Conservation (phyloP, 2,113 vertebrate species). For the Myotis lucifugus region DNA sequence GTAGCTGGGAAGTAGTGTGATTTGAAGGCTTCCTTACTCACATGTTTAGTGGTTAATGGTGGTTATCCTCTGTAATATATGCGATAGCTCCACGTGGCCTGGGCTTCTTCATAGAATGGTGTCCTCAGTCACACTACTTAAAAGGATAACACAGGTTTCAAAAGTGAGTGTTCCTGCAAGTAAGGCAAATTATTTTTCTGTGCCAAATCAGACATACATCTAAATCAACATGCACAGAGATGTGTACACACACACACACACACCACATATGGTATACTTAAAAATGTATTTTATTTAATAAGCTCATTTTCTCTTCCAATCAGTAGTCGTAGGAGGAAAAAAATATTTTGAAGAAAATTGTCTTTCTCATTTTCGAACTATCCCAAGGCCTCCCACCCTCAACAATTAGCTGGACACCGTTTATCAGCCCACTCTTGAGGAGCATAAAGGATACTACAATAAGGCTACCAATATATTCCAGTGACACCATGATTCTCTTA, state of each 20-base stretch:
- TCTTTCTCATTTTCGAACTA: not conserved
- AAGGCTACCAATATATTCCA: not conserved
- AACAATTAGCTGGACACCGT: not conserved
- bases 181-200: not conserved
- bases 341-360: not conserved
- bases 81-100: not conserved
- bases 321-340: not conserved
- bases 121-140: not conserved
- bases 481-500: not conserved
- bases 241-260: not conserved
- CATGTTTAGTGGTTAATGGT: not conserved
- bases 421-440: not conserved
- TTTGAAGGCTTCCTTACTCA: not conserved
- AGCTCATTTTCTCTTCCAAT: not conserved
- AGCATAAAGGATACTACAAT: not conserved
- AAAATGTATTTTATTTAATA: not conserved
- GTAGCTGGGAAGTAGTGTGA: not conserved
- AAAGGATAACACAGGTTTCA: not conserved
- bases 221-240: not conserved
- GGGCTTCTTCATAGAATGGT: not conserved
- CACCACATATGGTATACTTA: not conserved
- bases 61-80: not conserved
- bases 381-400: not conserved
- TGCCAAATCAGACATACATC: not conserved
- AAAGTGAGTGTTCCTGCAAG: not conserved